Percentiles rank a stretch among this genome's conserved stretches.
Conservation (phyloP, 2,888 invertebrate genomes). For the Macrosiphum euphorbiae region DNA sequence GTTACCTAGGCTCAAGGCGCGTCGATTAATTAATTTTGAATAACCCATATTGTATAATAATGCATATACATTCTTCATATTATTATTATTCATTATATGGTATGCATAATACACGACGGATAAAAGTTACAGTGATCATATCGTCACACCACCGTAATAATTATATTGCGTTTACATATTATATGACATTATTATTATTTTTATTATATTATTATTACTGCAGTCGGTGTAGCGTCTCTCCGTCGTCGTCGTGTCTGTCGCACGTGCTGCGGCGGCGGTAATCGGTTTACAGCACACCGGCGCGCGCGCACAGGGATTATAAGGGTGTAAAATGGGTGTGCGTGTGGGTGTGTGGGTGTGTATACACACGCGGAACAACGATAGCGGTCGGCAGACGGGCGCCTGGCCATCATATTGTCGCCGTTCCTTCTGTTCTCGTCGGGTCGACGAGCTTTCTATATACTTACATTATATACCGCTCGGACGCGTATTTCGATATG, state of each 20-base stretch:
- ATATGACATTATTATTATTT: background rate
- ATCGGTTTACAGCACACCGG: constrained; percentile 64
- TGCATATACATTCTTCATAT: background rate
- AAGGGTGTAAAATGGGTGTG: constrained; percentile 43
- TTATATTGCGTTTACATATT: background rate
- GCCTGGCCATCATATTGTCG: constrained; percentile 64
- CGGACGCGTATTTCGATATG: constrained; percentile 31
- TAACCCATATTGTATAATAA: background rate
- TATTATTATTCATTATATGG: background rate
- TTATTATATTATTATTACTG: background rate
- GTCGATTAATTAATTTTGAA: no score
- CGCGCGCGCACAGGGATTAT: constrained; percentile 47
- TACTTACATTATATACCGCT: background rate
- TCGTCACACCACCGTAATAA: constrained; percentile 13
- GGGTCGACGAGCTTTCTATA: constrained; percentile 45
- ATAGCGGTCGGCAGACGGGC: constrained; percentile 60
- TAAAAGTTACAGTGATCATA: constrained; percentile 53
- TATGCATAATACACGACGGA: background rate
- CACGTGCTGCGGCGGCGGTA: constrained; percentile 27
- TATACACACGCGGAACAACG: background rate
- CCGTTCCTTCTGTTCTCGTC: constrained; percentile 63
- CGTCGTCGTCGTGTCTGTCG: constrained; percentile 17
- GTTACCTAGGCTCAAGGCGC: no score
- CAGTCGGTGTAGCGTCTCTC: constrained; percentile 20
- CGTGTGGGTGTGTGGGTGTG: background rate